These are phyloP conservation scores for Morbakka virulenta DNA, from an alignment of 30 jellyfish, hydroid and myxozoan species.

Conservation along the genomic window DNA sequence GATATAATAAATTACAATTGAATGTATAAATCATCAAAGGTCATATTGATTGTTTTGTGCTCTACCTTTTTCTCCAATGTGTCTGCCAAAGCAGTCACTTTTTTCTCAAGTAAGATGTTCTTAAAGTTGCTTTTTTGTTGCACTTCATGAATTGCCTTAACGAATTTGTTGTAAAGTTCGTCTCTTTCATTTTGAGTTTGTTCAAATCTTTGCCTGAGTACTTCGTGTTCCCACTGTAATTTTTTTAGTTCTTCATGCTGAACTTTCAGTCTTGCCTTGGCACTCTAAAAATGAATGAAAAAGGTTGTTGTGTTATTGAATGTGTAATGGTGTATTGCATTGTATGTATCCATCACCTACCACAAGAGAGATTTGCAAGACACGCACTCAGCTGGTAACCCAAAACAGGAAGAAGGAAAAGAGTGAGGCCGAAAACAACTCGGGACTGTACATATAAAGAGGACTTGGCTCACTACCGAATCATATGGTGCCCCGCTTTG, in stretches of 20 bases:
- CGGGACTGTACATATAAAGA: too few species aligned
- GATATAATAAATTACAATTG: too few species aligned
- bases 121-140: conserved; percentile 97
- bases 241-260: conserved; percentile 85
- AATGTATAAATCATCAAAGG: too few species aligned
- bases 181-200: conserved; percentile 92
- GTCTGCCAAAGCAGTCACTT: conserved; percentile 82
- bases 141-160: conserved; percentile 96
- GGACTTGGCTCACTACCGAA: too few species aligned
- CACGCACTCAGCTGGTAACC: too few species aligned
- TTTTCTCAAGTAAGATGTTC: conserved; percentile 90
- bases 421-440: too few species aligned
- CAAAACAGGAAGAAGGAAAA: too few species aligned
- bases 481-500: too few species aligned
- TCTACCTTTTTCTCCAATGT: conserved; percentile 94
- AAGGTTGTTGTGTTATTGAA: too few species aligned
- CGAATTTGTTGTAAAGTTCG: conserved; percentile 83
- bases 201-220: conserved; percentile 87
- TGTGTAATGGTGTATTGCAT: too few species aligned
- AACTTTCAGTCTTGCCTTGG: conserved; percentile 91
- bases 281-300: conserved; percentile 60
- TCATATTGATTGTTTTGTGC: too few species aligned
- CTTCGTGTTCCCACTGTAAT: conserved; percentile 99
- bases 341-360: neutral
- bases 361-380: too few species aligned